A percentile compares a stretch with the other conserved stretches of the same genome.
These are phyloP conservation scores for Salvelinus sp. DNA, from an alignment of 2,113 vertebrate genomes.

Conservation along the genomic window DNA sequence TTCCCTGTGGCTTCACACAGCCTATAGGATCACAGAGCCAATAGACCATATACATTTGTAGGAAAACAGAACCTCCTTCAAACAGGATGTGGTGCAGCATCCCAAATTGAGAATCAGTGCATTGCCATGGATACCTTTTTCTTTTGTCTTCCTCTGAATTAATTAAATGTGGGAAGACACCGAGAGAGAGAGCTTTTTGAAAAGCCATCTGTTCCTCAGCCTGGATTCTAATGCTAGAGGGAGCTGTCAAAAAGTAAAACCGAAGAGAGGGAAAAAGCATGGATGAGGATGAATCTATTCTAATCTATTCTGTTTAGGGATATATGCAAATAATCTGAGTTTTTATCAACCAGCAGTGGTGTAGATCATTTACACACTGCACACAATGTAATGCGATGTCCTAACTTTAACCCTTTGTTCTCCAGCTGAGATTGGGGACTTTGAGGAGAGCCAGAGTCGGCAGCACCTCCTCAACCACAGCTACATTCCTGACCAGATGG, in stretches of 20 bases:
- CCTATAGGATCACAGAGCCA: slow-evolving; percentile 17
- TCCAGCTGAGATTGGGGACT: slow-evolving; percentile 96
- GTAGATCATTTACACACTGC: background rate
- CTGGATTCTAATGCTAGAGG: background rate
- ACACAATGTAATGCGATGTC: background rate
- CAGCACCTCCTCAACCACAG: slow-evolving; percentile 95
- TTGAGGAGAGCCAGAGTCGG: slow-evolving; percentile 89
- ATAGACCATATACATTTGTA: slow-evolving; percentile 20
- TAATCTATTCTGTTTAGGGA: background rate
- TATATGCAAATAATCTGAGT: background rate
- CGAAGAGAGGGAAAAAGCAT: background rate
- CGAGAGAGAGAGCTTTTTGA: background rate
- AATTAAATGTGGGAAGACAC: slow-evolving; percentile 24
- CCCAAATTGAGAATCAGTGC: slow-evolving; percentile 44
- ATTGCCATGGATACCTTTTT: slow-evolving; percentile 69
- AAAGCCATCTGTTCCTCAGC: background rate
- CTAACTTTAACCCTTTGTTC: slow-evolving; percentile 18
- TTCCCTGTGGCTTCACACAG: slow-evolving; percentile 5
- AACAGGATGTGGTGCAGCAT: slow-evolving; percentile 21
- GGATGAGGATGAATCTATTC: background rate
- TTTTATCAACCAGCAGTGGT: background rate
- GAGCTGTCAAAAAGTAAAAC: background rate
- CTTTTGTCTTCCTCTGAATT: slow-evolving; percentile 41
- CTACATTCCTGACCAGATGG: slow-evolving; percentile 95
- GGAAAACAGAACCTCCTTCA: slow-evolving; percentile 14